Evolutionary conservation across 2,888 invertebrate species (phyloP).

Genomic region (Aphrophora alni): DNA sequence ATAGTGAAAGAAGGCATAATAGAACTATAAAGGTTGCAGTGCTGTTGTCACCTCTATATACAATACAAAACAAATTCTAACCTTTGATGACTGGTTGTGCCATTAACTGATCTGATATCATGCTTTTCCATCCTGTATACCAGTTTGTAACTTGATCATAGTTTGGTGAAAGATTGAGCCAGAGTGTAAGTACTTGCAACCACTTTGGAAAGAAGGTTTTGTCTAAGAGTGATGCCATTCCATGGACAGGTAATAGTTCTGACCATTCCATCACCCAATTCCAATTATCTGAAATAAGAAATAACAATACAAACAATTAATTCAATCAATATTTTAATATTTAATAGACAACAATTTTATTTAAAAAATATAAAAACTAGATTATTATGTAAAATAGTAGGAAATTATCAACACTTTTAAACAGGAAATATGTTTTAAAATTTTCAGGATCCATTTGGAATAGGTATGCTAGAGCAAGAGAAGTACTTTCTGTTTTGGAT

Average conservation of each 20-base stretch:
- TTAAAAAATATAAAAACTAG: too few relatives aligned
- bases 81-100: slow-evolving; percentile 64
- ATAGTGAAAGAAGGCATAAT: too few relatives aligned
- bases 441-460: too few relatives aligned
- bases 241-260: slow-evolving; percentile 78
- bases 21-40: too few relatives aligned
- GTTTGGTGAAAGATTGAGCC: slow-evolving; percentile 91
- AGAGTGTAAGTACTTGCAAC: slow-evolving; percentile 82
- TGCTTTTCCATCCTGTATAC: slow-evolving; percentile 72
- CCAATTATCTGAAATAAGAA: slow-evolving; percentile 75
- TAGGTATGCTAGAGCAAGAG: too few relatives aligned
- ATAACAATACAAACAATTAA: neutral
- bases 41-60: too few relatives aligned
- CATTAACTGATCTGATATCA: slow-evolving; percentile 62
- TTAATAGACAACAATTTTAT: too few relatives aligned
- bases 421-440: too few relatives aligned
- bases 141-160: slow-evolving; percentile 76
- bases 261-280: slow-evolving; percentile 95
- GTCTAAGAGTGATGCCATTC: slow-evolving; percentile 81
- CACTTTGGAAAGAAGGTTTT: slow-evolving; percentile 93
- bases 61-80: too few relatives aligned
- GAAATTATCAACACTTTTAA: too few relatives aligned
- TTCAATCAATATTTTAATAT: neutral
- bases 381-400: neutral
- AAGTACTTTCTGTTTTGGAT: too few relatives aligned